A percentile compares a stretch with the other conserved stretches of the same genome.
These are phyloP conservation scores for Leptopilina boulardi DNA, from an alignment of 1,140 invertebrate species.

Conservation along the genomic window DNA sequence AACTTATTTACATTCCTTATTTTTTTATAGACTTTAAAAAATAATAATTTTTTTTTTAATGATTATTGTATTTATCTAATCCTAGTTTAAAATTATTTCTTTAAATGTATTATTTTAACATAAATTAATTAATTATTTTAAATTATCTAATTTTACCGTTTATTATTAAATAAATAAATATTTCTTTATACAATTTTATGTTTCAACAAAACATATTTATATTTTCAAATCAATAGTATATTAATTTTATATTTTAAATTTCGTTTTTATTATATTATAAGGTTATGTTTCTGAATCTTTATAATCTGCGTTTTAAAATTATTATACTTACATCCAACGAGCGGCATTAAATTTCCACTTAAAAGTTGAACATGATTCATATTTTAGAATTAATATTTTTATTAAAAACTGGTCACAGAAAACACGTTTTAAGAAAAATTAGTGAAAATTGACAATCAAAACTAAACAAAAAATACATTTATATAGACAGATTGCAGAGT, in stretches of 20 bases:
- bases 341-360: constrained; percentile 65
- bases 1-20: constrained; percentile 6
- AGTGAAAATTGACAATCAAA: too few species aligned
- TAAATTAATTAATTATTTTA: constrained; percentile 38
- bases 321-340: constrained; percentile 65
- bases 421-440: too few species aligned
- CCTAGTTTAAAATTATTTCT: constrained; percentile 34
- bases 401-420: too few species aligned
- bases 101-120: neutral
- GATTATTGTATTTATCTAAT: too few species aligned
- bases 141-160: neutral
- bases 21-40: constrained; percentile 34
- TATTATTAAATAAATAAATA: neutral
- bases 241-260: neutral
- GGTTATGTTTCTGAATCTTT: constrained; percentile 37
- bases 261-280: too few species aligned
- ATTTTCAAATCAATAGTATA: constrained; percentile 28
- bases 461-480: too few species aligned
- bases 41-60: too few species aligned
- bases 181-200: constrained; percentile 26
- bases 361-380: constrained; percentile 55
- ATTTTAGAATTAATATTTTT: constrained; percentile 35
- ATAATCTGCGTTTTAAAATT: neutral
- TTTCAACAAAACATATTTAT: constrained; percentile 33
- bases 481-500: too few species aligned